Evolutionary conservation across 2,888 invertebrate species (phyloP).

Genomic region (Sabatieria punctata): DNA sequence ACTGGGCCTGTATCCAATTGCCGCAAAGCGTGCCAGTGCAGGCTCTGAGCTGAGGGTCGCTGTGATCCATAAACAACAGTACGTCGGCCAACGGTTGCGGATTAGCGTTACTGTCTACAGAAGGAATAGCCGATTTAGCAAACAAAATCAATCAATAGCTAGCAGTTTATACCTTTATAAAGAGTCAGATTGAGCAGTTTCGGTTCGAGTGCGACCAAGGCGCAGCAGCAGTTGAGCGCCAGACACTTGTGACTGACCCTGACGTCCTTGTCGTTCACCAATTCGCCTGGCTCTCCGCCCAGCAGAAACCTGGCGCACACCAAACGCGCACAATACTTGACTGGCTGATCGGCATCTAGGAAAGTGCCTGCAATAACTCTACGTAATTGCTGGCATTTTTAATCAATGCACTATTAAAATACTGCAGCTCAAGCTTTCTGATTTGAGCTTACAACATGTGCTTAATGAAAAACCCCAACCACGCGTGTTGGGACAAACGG

Average conservation of each 20-base stretch:
- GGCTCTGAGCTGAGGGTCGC: slow-evolving; percentile 58
- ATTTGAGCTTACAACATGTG: no score
- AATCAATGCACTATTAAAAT: no score
- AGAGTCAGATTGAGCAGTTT: slow-evolving; percentile 40
- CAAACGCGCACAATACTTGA: slow-evolving; percentile 54
- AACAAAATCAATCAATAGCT: slow-evolving; percentile 5
- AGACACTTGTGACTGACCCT: slow-evolving; percentile 78
- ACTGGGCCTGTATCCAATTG: not conserved
- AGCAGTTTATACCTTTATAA: not conserved
- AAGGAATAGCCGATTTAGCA: not conserved
- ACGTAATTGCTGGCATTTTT: no score
- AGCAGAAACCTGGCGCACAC: slow-evolving; percentile 55
- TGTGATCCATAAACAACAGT: slow-evolving; percentile 50
- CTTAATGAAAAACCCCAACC: no score
- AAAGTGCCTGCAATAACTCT: no score
- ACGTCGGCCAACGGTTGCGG: slow-evolving; percentile 52
- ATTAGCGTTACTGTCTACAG: slow-evolving; percentile 1
- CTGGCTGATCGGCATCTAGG: slow-evolving; percentile 46
- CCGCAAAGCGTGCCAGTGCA: not conserved
- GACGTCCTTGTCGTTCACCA: slow-evolving; percentile 54
- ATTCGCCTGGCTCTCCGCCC: slow-evolving; percentile 40
- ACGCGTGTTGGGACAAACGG: no score
- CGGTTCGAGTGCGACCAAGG: slow-evolving; percentile 55
- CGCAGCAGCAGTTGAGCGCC: slow-evolving; percentile 59
- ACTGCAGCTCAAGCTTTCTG: no score